Base-by-base conservation (phyloP, 2,113 vertebrate genomes). In the Tylochromis polylepis region DNA sequence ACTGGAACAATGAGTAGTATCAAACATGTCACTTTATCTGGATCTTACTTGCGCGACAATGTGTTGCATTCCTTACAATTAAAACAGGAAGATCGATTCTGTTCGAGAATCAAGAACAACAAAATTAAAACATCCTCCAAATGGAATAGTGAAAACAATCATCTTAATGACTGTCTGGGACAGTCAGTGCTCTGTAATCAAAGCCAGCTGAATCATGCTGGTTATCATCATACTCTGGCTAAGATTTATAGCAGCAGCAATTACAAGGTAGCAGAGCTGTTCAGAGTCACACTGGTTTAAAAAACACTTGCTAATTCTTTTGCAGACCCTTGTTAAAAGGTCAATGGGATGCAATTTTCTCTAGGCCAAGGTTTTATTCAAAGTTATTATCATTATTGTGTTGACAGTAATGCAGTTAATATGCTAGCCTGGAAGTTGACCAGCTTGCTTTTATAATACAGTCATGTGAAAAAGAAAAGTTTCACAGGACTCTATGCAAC, bases 131-230 rank as follows among this genome's bases (percentile, higher is more conserved):
- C n/a, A 38, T 59, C 27, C 24, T 85, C 56, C 83, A 88, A 85
- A 83, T 86, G 75, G 75, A 83, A n/a, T 57, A 82, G 20, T 81
- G 82, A 83, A 88, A 85, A 29, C 57, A 93, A 82, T 89, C 86
- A 88, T 83, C 75, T 81, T 27, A 84, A 87, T 88, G 79, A 84
- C 84, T 92, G 89, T 92, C 78, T 87, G 88, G 87, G 88, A 85
- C 80, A 89, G 79, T 36, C 51, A 79, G 86, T 79, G 87, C 79
- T 93, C 60, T 72, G 18, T 95, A 94, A 96, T 95, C 75, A 92
- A 92, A 94, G 46, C 83, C 93, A 94, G 85, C 90, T 94, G 94
- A 95, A 89, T 93, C 79, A 22, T 84, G 84, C 86, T 75, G 85
- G 57, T 90, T 90, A 90, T 90, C 88, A 79, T 89, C 83, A 29